phyloP scores from a whole-genome alignment of 2,113 vertebrate species.

The Coregonus clupeaformis region DNA sequence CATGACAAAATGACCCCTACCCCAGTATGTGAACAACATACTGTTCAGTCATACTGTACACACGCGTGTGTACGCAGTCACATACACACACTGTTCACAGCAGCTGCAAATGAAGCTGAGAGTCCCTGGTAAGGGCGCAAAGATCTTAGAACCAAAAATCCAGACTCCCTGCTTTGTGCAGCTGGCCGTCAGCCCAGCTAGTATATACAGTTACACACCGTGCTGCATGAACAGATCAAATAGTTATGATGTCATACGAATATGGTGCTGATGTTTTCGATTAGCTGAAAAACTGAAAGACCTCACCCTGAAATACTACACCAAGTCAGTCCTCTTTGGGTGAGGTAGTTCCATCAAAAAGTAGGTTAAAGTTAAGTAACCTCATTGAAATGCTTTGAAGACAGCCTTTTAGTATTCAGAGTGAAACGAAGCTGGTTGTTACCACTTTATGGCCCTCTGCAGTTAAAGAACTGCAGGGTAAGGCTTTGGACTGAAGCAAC shows the following conservation, averaged over 20 bases:
- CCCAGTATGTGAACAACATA: not conserved
- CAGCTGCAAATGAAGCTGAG: not conserved
- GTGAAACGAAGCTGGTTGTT: not conserved
- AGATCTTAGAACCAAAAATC: not conserved
- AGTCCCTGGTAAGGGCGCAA: not conserved
- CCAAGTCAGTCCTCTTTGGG: not conserved
- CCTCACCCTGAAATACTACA: conserved; percentile 35
- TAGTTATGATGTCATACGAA: conserved; percentile 55
- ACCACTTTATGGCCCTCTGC: not conserved
- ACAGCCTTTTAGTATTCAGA: not conserved
- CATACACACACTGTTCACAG: not conserved
- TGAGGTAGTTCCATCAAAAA: conserved; percentile 7
- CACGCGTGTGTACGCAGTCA: not conserved
- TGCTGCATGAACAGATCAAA: conserved; percentile 34
- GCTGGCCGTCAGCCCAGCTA: conserved; percentile 7
- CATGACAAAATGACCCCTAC: not conserved
- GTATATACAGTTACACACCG: conserved; percentile 43
- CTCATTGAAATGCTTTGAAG: conserved; percentile 1
- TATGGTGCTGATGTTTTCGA: conserved; percentile 41
- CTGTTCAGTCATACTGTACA: not conserved
- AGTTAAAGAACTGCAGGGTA: not conserved
- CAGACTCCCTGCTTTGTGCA: not conserved
- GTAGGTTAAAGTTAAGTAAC: not conserved
- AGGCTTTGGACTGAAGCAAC: not conserved
- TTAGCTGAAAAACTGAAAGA: conserved; percentile 31